Percentiles rank a stretch among this genome's conserved stretches.
phyloP scores from a whole-genome alignment of 2,888 invertebrate species.

The Drosophila anceps region DNA sequence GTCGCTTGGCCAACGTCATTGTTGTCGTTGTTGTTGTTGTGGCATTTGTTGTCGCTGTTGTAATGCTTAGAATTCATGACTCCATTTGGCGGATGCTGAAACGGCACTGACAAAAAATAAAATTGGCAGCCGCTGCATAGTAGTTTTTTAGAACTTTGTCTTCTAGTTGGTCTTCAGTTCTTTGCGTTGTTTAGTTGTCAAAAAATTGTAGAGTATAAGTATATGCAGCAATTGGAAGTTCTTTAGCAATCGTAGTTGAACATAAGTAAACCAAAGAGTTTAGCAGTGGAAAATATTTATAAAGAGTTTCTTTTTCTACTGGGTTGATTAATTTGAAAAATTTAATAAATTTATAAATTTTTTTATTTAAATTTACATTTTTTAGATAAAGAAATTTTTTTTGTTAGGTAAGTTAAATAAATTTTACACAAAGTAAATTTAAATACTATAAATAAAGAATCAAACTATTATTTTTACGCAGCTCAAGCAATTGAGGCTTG shows the following conservation, averaged over 20 bases:
- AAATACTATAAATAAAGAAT: no score
- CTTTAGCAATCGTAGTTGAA: not conserved
- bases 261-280: not conserved
- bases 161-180: not conserved
- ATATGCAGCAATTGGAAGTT: not conserved
- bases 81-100: constrained; percentile 55
- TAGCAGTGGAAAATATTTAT: not conserved
- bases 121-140: constrained; percentile 13
- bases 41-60: constrained; percentile 13
- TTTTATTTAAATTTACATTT: no score
- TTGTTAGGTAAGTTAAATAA: no score
- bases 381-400: no score
- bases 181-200: not conserved
- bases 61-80: constrained; percentile 37
- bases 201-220: not conserved
- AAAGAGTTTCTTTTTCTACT: not conserved
- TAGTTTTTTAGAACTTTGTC: constrained; percentile 1
- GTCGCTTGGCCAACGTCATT: not conserved
- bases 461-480: no score
- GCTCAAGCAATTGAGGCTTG: no score
- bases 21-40: constrained; percentile 10
- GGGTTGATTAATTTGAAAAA: not conserved
- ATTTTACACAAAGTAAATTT: no score
- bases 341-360: not conserved
- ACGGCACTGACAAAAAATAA: constrained; percentile 11